Percentiles rank a stretch among this genome's conserved stretches.
These are phyloP conservation scores for Tolypeutes matacus DNA, from an alignment of 2,797 vertebrate species.

Conservation along the genomic window DNA sequence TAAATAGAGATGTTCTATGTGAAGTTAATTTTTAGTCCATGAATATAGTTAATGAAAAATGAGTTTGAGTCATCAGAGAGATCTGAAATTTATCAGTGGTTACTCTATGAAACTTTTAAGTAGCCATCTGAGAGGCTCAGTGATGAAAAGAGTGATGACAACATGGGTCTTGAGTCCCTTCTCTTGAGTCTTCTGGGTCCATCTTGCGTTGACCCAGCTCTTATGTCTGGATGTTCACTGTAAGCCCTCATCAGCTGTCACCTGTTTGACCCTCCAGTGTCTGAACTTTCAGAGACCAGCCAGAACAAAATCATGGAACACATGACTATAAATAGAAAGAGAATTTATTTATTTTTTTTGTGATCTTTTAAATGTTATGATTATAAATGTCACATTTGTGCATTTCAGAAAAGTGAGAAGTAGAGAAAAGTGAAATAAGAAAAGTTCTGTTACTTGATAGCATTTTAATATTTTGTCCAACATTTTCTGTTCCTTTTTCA, in stretches of 20 bases:
- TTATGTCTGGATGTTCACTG: not conserved
- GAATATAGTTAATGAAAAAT: not conserved
- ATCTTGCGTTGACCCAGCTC: not conserved
- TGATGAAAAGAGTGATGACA: not conserved
- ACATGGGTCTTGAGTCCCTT: too few species aligned
- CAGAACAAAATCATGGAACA: not conserved
- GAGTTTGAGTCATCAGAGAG: not conserved
- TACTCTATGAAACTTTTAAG: not conserved
- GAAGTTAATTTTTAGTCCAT: not conserved
- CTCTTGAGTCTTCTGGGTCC: not conserved
- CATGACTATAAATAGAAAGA: not conserved
- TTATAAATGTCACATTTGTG: constrained; percentile 35
- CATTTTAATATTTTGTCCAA: not conserved
- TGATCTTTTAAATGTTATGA: constrained; percentile 38
- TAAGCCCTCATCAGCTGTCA: not conserved
- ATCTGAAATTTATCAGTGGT: not conserved
- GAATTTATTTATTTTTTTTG: not conserved
- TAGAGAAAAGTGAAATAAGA: not conserved
- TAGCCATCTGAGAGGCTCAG: not conserved
- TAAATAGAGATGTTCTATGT: not conserved
- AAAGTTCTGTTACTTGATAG: not conserved
- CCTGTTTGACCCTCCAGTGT: not conserved
- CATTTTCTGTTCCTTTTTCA: not conserved
- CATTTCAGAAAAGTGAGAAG: not conserved
- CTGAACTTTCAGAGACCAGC: not conserved